Base-by-base conservation (phyloP, 64 coral and sea anemone species). In the Pocillopora damicornis region DNA sequence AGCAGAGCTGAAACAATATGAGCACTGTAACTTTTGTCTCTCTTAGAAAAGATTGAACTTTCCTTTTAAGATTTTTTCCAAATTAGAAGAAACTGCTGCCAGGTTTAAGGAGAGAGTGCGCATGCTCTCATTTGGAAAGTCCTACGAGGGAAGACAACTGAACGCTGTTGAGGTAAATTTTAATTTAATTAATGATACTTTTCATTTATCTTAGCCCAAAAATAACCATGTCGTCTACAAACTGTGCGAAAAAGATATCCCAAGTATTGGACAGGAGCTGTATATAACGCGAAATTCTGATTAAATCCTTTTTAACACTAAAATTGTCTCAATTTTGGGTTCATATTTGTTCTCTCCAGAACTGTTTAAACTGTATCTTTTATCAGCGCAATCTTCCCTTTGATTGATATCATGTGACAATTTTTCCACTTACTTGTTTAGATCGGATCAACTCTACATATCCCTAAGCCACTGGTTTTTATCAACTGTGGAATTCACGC, bases 401-500 rank as follows among this genome's bases (percentile, higher is more conserved):
- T 51, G 42, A 51, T 51, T 7, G 42, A 51, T 51, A 51, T 51
- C 7, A 51, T 63, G 51, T 20, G 17, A 9, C 15, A 34, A 11
- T 25, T 0, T 13, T 38, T 0, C 5, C 18, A 23, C 16, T 68
- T 64, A 62, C 36, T 7, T 22, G 35, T 82, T 59, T 76, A 95
- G 93, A 95, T 95, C 20, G 42, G 78, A 35, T 56, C 86, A 34
- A 83, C 82, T 30, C 67, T 67, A 60, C 2, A 38, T 15, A 35
- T 15, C 2, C 20, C 75, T 0, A 91, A 91, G 74, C 86, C 89
- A 37, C 22, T 91, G 15, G 76, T 95, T 2, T 95, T 95, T 35
- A 95, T 95, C 72, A 95, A 91, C 74, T 95, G 93, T 89, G 93
- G 93, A 78, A 95, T 95, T 1, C 93, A 95, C 75, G 89, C 93